Conservation (phyloP, 2,797 vertebrate species). For the Sylvilagus floridanus region DNA sequence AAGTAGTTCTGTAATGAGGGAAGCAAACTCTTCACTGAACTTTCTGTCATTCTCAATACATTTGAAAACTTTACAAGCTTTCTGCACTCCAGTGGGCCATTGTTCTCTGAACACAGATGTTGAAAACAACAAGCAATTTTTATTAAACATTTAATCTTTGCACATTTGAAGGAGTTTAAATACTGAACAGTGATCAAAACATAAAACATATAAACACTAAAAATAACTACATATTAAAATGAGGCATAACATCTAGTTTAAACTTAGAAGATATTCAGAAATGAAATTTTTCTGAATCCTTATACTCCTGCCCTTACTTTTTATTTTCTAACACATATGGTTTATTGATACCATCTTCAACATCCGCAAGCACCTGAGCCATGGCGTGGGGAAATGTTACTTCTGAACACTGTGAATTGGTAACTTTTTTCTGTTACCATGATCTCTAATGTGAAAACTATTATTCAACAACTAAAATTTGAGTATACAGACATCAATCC, state of each 20-base stretch:
- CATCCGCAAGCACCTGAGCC: conserved; percentile 75
- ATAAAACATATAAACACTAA: conserved; percentile 88
- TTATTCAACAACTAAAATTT: conserved; percentile 57
- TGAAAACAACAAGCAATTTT: conserved; percentile 94
- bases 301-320: conserved; percentile 83
- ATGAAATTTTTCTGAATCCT: conserved; percentile 81
- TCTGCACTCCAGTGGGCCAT: conserved; percentile 99
- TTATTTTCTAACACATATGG: conserved; percentile 85
- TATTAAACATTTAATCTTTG: conserved; percentile 99
- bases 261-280: conserved; percentile 82
- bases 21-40: conserved; percentile 99
- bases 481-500: not conserved
- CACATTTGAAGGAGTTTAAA: conserved; percentile 93
- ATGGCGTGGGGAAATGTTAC: conserved; percentile 53
- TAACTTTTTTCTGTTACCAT: not conserved
- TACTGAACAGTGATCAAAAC: conserved; percentile 92
- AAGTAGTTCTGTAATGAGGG: conserved; percentile 99
- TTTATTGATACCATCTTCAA: conserved; percentile 78
- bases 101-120: conserved; percentile 99
- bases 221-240: conserved; percentile 86
- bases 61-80: conserved; percentile 99
- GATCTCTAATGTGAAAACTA: conserved; percentile 51
- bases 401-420: conserved; percentile 68
- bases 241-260: conserved; percentile 85
- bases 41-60: conserved; percentile 98